phyloP scores from a whole-genome alignment of 53 echinoderm and acorn worm genomes.

The Henricia sp. region DNA sequence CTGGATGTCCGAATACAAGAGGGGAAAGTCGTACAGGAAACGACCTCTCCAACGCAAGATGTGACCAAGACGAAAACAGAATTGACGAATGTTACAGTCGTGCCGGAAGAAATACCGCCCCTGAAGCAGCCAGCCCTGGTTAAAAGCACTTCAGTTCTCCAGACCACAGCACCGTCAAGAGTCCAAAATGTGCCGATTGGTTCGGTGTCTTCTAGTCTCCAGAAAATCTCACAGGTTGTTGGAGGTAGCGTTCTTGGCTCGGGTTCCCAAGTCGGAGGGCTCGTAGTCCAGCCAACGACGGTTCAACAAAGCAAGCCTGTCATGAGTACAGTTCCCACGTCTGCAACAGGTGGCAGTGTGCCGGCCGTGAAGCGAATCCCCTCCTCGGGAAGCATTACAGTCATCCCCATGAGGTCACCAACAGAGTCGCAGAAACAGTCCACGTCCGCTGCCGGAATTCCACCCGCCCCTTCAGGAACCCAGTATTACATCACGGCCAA shows the following conservation, averaged over 20 bases:
- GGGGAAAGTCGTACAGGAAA: slow-evolving; percentile 76
- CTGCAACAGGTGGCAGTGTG: neutral
- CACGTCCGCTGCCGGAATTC: slow-evolving; percentile 51
- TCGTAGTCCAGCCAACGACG: slow-evolving; percentile 39
- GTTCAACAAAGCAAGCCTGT: slow-evolving; percentile 38
- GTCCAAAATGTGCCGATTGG: slow-evolving; percentile 32
- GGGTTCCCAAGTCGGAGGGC: slow-evolving; percentile 22
- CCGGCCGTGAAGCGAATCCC: slow-evolving; percentile 49
- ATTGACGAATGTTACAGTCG: slow-evolving; percentile 2
- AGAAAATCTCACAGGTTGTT: slow-evolving; percentile 15
- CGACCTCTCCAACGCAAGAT: slow-evolving; percentile 39
- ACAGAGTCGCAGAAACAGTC: slow-evolving; percentile 34
- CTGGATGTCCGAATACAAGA: slow-evolving; percentile 73
- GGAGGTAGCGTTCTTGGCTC: slow-evolving; percentile 19
- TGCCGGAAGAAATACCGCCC: slow-evolving; percentile 13
- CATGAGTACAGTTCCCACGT: slow-evolving; percentile 26
- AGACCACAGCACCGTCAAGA: slow-evolving; percentile 20
- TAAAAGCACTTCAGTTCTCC: slow-evolving; percentile 27
- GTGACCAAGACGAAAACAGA: slow-evolving; percentile 14
- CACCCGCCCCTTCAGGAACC: slow-evolving; percentile 84
- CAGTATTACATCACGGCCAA: slow-evolving; percentile 98
- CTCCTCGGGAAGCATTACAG: slow-evolving; percentile 46
- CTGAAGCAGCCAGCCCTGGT: neutral
- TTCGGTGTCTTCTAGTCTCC: neutral
- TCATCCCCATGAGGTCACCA: slow-evolving; percentile 26